These are phyloP conservation scores for Cephus pygmeus DNA, from an alignment of 2,888 invertebrate genomes.

Conservation along the genomic window DNA sequence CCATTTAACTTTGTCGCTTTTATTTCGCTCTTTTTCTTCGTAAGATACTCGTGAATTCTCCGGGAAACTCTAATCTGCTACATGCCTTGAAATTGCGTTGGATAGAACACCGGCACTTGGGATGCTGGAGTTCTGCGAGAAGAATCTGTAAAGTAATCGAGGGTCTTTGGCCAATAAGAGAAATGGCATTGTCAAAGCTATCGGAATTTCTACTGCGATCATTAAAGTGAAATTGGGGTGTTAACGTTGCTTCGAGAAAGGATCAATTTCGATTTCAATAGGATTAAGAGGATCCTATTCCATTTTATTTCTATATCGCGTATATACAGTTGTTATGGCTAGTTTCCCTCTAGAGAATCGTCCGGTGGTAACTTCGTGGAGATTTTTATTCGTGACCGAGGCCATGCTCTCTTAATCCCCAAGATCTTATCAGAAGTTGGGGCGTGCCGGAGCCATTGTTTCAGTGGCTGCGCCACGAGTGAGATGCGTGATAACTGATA, in stretches of 20 bases:
- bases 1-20: background rate
- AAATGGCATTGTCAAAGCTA: background rate
- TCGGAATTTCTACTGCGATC: background rate
- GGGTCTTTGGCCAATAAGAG: background rate
- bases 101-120: background rate
- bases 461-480: conserved; percentile 28
- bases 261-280: background rate
- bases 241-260: background rate
- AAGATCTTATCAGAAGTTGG: conserved; percentile 4
- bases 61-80: background rate
- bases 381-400: conserved; percentile 1
- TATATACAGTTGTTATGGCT: background rate
- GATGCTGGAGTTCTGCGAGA: background rate
- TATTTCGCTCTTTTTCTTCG: background rate
- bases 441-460: conserved; percentile 39
- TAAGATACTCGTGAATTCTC: background rate
- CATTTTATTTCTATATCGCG: background rate
- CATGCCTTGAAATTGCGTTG: background rate
- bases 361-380: conserved; percentile 4
- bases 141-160: background rate
- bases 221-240: background rate
- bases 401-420: conserved; percentile 3
- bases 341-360: background rate
- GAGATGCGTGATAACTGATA: conserved; percentile 43
- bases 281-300: background rate